These are phyloP conservation scores for Stenoptilia bipunctidactyla DNA, from an alignment of 2,888 invertebrate species.

Conservation along the genomic window DNA sequence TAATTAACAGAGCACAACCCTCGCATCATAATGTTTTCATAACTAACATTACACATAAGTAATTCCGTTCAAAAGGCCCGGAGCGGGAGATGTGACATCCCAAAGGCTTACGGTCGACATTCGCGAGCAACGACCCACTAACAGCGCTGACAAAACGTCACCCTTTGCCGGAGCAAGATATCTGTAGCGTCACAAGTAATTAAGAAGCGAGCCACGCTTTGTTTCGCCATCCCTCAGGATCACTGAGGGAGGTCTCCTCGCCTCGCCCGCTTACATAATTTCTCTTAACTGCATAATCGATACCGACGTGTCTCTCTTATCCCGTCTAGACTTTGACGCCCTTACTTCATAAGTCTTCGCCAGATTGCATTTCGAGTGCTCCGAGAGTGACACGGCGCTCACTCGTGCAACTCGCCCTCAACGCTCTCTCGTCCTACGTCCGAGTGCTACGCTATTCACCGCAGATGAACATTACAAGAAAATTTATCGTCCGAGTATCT, in stretches of 20 bases:
- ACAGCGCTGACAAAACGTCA: constrained; percentile 26
- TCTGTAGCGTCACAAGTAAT: constrained; percentile 57
- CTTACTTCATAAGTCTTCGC: constrained; percentile 28
- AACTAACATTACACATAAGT: constrained; percentile 17
- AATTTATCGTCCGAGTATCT: background rate
- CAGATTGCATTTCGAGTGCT: constrained; percentile 31
- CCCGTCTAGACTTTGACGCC: constrained; percentile 43
- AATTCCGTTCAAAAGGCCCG: constrained; percentile 5
- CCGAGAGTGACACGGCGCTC: constrained; percentile 2
- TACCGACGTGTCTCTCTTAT: constrained; percentile 45
- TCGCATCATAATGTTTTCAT: constrained; percentile 41
- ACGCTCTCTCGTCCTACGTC: background rate
- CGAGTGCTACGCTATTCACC: background rate
- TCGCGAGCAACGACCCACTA: constrained; percentile 17
- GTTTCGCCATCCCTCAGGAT: constrained; percentile 28
- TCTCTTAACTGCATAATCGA: constrained; percentile 62
- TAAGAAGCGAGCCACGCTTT: constrained; percentile 52
- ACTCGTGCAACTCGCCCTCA: background rate
- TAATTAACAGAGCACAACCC: constrained; percentile 36
- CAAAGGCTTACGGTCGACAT: constrained; percentile 14
- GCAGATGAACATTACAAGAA: background rate
- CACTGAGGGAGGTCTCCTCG: constrained; percentile 30
- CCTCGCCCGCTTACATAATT: constrained; percentile 54
- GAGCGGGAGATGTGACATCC: constrained; percentile 1
- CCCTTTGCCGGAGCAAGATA: constrained; percentile 43